Conservation (phyloP, 2,888 invertebrate species). For the Scaptomyza cyrtandrae region DNA sequence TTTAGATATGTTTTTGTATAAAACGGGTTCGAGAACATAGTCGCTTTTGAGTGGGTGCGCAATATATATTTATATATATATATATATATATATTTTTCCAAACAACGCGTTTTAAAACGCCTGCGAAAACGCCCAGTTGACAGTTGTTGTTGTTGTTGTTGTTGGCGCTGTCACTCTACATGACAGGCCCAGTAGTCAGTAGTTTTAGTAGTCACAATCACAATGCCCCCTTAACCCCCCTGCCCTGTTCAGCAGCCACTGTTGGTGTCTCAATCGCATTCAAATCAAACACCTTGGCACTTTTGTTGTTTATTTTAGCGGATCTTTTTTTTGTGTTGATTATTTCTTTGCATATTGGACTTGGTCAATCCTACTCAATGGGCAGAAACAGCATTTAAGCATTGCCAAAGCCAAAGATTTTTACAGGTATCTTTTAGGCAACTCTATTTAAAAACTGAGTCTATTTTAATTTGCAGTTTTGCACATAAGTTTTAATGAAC, state of each 20-base stretch:
- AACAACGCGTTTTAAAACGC: conserved; percentile 57
- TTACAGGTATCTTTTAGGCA: conserved; percentile 28
- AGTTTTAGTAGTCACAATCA: conserved; percentile 1
- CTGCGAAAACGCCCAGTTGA: conserved; percentile 22
- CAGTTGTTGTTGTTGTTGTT: conserved; percentile 13
- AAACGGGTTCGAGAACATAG: conserved; percentile 25
- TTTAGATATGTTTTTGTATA: conserved; percentile 5
- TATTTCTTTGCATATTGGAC: conserved; percentile 65
- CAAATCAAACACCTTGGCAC: conserved; percentile 63
- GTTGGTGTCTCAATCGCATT: conserved; percentile 57
- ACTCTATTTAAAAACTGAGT: conserved; percentile 45
- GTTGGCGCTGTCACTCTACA: conserved; percentile 32
- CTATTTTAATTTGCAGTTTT: conserved; percentile 54
- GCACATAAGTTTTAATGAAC: conserved; percentile 44
- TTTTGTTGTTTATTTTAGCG: conserved; percentile 39
- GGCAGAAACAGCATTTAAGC: conserved; percentile 1
- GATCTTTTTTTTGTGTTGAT: conserved; percentile 22
- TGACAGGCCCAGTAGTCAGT: conserved; percentile 34
- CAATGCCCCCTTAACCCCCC: neutral
- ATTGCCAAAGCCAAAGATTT: conserved; percentile 28
- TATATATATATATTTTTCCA: conserved; percentile 19
- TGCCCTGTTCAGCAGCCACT: neutral
- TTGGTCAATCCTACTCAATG: conserved; percentile 57
- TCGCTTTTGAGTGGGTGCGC: conserved; percentile 15
- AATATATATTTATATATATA: conserved; percentile 37